These are phyloP conservation scores for Chrysemys picta DNA, from an alignment of 2,113 vertebrate species.

Conservation along the genomic window DNA sequence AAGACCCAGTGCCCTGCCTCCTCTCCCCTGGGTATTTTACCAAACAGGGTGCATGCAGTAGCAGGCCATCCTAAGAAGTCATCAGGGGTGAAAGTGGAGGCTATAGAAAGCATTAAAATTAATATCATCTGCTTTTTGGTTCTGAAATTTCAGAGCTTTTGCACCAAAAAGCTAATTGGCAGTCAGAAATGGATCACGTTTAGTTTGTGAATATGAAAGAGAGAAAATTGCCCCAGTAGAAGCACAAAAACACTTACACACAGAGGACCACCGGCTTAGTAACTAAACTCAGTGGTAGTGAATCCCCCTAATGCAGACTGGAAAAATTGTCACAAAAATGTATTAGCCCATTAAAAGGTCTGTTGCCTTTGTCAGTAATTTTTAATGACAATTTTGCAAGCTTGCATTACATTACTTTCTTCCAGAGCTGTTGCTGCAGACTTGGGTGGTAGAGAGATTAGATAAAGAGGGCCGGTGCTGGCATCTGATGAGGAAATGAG, in stretches of 20 bases:
- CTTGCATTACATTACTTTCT: neutral
- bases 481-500: no score
- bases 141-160: constrained; percentile 23
- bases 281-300: neutral
- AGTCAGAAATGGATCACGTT: neutral
- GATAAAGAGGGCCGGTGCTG: no score
- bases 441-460: neutral
- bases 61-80: neutral
- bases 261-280: neutral
- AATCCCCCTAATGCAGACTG: neutral
- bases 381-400: neutral
- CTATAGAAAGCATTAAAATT: constrained; percentile 5
- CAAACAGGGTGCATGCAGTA: neutral
- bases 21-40: neutral
- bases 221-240: neutral
- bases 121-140: neutral
- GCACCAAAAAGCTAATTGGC: neutral
- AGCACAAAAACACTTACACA: neutral
- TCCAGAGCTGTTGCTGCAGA: neutral
- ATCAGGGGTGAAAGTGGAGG: neutral
- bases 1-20: neutral
- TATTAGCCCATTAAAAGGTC: neutral
- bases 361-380: neutral
- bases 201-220: neutral
- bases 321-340: neutral